phyloP scores from a whole-genome alignment of 2,113 vertebrate genomes.

The Neotragus moschatus region DNA sequence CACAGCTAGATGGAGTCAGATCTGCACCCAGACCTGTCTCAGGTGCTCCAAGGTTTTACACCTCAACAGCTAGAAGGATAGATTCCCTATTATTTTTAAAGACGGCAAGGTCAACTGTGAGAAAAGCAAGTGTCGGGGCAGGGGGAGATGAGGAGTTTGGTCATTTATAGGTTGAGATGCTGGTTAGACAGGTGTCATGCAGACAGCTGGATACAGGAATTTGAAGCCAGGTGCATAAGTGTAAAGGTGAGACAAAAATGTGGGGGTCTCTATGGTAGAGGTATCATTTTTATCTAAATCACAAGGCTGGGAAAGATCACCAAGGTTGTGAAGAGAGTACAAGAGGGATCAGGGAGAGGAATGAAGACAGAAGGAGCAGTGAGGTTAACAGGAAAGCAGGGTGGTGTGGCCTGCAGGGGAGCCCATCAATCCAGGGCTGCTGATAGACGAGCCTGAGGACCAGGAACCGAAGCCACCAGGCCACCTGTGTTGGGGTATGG shows the following conservation, averaged over 20 bases:
- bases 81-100: background rate
- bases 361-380: background rate
- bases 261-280: rapidly evolving
- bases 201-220: too few relatives aligned
- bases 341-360: background rate
- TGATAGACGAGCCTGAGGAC: rapidly evolving
- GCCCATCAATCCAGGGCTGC: rapidly evolving
- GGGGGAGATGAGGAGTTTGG: background rate
- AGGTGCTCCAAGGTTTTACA: background rate
- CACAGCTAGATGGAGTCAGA: background rate
- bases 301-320: background rate
- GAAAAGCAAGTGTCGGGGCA: rapidly evolving
- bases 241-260: too few relatives aligned
- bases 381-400: background rate
- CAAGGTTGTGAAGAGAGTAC: background rate
- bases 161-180: background rate
- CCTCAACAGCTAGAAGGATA: background rate
- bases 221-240: background rate
- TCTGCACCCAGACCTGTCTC: background rate
- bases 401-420: background rate
- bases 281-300: background rate
- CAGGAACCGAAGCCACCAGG: background rate
- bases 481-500: rapidly evolving
- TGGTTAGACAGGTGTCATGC: background rate
- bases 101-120: background rate